phyloP scores from a whole-genome alignment of 2,797 vertebrate genomes.

The Spheniscus humboldti region DNA sequence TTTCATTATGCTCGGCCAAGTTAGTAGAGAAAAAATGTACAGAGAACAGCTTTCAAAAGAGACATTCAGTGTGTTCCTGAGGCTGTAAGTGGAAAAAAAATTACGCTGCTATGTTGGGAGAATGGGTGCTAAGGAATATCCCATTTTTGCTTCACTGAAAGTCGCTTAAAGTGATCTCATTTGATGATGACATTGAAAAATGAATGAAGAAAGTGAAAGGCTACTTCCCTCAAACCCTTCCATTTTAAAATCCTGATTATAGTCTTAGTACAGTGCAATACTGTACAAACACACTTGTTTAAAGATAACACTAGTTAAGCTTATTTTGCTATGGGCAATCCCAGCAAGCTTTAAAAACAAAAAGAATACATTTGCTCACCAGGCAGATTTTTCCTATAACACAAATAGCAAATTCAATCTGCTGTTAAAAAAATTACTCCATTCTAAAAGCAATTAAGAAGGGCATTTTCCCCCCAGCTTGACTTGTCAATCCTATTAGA shows the following conservation, averaged over 20 bases:
- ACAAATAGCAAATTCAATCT: slow-evolving; percentile 47
- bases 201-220: neutral
- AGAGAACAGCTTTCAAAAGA: neutral
- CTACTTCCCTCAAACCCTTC: neutral
- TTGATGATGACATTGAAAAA: neutral
- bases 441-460: slow-evolving; percentile 69
- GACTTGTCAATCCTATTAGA: slow-evolving; percentile 73
- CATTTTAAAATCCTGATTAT: neutral
- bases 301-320: slow-evolving; percentile 22
- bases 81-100: neutral
- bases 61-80: neutral
- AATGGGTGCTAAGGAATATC: neutral
- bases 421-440: slow-evolving; percentile 52
- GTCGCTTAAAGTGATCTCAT: neutral
- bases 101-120: neutral
- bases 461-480: slow-evolving; percentile 35
- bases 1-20: neutral
- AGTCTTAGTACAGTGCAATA: neutral
- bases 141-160: neutral
- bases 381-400: slow-evolving; percentile 23
- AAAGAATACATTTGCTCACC: slow-evolving; percentile 20
- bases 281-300: neutral
- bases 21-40: neutral
- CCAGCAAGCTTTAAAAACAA: neutral
- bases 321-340: slow-evolving; percentile 19